These are phyloP conservation scores for Eristalis pertinax DNA, from an alignment of 2,888 invertebrate species.

Conservation along the genomic window DNA sequence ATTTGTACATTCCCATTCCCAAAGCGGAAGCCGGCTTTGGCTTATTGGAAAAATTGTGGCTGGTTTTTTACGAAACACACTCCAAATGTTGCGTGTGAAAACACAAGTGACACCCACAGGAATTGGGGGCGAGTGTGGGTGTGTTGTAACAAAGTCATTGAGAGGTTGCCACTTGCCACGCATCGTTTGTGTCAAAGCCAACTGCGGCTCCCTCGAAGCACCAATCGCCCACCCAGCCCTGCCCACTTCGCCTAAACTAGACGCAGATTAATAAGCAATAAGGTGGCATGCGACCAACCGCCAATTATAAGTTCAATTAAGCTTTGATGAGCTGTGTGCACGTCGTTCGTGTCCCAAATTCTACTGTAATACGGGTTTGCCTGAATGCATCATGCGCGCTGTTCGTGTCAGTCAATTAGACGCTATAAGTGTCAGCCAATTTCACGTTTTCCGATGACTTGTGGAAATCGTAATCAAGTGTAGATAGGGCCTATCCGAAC, in stretches of 20 bases:
- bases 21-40: constrained; percentile 15
- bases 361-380: not conserved
- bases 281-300: constrained; percentile 59
- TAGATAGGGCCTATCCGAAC: not conserved
- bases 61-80: not conserved
- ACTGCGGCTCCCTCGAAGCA: not conserved
- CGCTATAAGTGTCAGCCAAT: not conserved
- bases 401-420: not conserved
- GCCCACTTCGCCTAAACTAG: constrained; percentile 36
- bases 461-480: not conserved
- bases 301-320: constrained; percentile 50
- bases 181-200: constrained; percentile 33
- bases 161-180: constrained; percentile 18
- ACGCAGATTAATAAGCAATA: constrained; percentile 61
- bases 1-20: constrained; percentile 53
- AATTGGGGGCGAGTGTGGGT: not conserved
- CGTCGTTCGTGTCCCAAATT: not conserved
- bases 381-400: not conserved
- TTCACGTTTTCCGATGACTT: constrained; percentile 36
- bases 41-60: constrained; percentile 29
- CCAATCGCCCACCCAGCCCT: constrained; percentile 5
- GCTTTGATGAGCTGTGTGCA: not conserved
- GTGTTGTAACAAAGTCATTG: constrained; percentile 24
- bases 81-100: constrained; percentile 3
- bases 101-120: not conserved